Evolutionary conservation across 2,113 vertebrate species (phyloP), one percentile per base, ranked within the genome.

Genomic region (Macaca mulatta): DNA sequence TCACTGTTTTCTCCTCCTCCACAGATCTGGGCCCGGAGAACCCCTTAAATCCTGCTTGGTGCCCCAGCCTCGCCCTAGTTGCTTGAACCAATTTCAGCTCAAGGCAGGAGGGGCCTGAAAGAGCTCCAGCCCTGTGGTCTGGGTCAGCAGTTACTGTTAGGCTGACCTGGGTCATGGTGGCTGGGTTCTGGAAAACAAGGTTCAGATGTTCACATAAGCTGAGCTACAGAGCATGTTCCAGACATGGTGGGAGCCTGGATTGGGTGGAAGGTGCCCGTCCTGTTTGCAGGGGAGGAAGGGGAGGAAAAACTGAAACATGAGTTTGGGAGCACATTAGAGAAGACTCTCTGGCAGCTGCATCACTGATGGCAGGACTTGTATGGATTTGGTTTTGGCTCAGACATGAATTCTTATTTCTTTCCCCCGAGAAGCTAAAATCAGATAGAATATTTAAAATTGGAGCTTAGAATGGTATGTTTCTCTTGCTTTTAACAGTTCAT

Each of bases 161-260:
- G 13, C 80, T 72, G 85, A 97, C 96, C 97, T n/a, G 32, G 97
- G 97, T 98, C 94, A 64, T 8, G 1, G 94, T 94, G 90, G 90
- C 95, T 50, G 35, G 10, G 84, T 70, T 97, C 75, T 59, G 43
- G 81, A 64, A 13, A 84, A 69, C 17, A 7, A 40, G 18, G 6
- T 89, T 90, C 85, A 57, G 55, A 72, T 57, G 61, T 75, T 91
- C 89, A 57, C 55, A 43, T 79, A 59, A 92, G 87, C 69, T 81
- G 79, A 55, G 38, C 27, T 75, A n/a, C 32, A 57, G 92, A 96
- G 50, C 32, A 1, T 94, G 86, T 70, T 90, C 55, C 40, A 78
- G 94, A 89, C 50, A 32, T 30, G 45, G 67, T 50, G 20, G 74
- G 14, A 77, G 61, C 45, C 50, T 13, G 23, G 43, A 57, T 25